Evolutionary conservation across 2,888 invertebrate species (phyloP).

Genomic region (Chesias legatella): DNA sequence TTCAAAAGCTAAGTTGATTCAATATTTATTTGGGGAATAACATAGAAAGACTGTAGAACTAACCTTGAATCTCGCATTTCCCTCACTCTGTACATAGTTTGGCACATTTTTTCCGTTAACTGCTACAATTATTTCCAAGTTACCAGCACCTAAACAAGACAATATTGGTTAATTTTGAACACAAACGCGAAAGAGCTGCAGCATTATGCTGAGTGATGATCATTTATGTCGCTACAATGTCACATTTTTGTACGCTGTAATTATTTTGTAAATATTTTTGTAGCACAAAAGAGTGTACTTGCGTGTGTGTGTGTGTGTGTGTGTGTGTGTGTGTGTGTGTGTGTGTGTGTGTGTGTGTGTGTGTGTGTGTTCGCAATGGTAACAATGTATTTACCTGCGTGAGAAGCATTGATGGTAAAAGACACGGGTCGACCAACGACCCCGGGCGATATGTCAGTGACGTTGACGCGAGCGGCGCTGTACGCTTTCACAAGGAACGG

Average conservation of each 20-base stretch:
- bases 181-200: too few species aligned
- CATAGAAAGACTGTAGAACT: background rate
- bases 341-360: too few species aligned
- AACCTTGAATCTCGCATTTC: conserved; percentile 95
- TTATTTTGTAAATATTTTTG: too few species aligned
- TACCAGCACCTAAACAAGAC: conserved; percentile 88
- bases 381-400: conserved; percentile 78
- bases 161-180: background rate
- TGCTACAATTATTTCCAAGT: conserved; percentile 98
- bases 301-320: too few species aligned
- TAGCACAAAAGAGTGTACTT: too few species aligned
- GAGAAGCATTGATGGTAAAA: conserved; percentile 93
- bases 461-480: conserved; percentile 96
- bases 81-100: conserved; percentile 98
- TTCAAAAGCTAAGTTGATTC: too few species aligned
- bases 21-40: too few species aligned
- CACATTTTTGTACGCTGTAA: too few species aligned
- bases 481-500: conserved; percentile 98
- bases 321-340: too few species aligned
- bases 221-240: too few species aligned
- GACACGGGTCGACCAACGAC: conserved; percentile 95
- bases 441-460: conserved; percentile 95
- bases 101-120: conserved; percentile 98
- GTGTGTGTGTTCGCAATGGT: too few species aligned
- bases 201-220: too few species aligned